Evolutionary conservation across 2,113 vertebrate species (phyloP).

Genomic region (Odontophorus gujanensis): DNA sequence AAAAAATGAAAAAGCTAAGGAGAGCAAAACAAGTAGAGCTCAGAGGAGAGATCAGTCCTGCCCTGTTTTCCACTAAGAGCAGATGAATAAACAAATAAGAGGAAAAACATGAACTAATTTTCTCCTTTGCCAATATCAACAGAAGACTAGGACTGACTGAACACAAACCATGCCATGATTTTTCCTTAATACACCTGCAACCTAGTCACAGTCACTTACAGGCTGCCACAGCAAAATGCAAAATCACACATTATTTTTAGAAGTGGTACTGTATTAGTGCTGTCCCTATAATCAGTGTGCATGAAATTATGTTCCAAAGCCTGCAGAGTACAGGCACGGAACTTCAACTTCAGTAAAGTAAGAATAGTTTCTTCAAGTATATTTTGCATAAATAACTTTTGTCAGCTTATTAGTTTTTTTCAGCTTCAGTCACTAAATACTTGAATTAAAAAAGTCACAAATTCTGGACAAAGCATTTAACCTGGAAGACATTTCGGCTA

Average conservation of each 20-base stretch:
- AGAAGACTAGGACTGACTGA: not conserved
- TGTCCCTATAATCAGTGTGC: not conserved
- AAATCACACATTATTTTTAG: not conserved
- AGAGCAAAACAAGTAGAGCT: not conserved
- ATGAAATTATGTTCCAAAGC: rapidly evolving
- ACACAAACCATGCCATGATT: rapidly evolving
- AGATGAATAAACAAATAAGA: not conserved
- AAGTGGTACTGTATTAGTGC: rapidly evolving
- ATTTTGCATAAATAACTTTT: not conserved
- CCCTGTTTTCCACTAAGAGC: not conserved
- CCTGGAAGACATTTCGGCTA: not conserved
- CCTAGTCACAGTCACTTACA: not conserved
- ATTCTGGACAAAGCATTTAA: not conserved
- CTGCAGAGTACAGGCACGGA: not conserved
- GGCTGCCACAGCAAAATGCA: not conserved
- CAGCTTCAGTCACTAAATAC: not conserved
- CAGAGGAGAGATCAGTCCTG: not conserved
- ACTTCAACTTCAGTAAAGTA: not conserved
- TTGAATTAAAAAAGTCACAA: not conserved
- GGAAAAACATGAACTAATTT: not conserved
- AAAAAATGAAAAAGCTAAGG: not conserved
- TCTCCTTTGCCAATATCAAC: not conserved
- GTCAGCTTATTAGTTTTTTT: rapidly evolving
- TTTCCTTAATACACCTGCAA: not conserved
- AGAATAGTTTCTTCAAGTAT: rapidly evolving